Evolutionary conservation across 2,888 invertebrate genomes (phyloP), one percentile per base, ranked within the genome.

Genomic region (Caenorhabditis sp.): DNA sequence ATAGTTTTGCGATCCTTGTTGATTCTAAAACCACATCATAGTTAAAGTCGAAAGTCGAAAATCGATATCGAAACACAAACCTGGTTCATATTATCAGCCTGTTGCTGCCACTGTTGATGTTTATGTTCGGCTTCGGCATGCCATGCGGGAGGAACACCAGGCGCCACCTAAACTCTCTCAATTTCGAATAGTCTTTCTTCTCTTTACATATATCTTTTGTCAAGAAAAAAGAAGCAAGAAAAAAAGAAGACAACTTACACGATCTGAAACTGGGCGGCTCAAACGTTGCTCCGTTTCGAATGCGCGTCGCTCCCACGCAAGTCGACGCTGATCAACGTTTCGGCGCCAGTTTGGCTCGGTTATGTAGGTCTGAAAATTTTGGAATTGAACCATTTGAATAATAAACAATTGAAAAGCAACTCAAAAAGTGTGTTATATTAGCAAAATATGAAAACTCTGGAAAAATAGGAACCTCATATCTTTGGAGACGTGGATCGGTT

Each of bases 261-360:
- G 85, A n/a, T 81, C 81, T 37, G 79, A 74, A 36, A 82, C 76
- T 31, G 86, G 85, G 21, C 80, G 74, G 24, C 80, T 78, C 54
- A 86, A 72, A 19, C 73, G 76, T 31, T 79, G 76, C 51, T 86
- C 86, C 0, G 76, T 82, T 55, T 81, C 79, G 37, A 75, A 78
- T n/a, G 84, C 83, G 31, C 79, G 74, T 36, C 75, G 70, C 58
- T 83, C 83, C 86, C 86, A 86, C 12, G 82, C 83, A 50, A 79
- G 70, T 37, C 81, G 79, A 31, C 86, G 76, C 49, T 83, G 76
- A 58, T 82, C 73, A 4, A 85, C 85, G 50, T 77, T 82, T 1
- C 83, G 73, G 27, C 83, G 77, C 86, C 86, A 86, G 58, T 86
- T 84, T 12, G 86, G 86, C 55, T 84, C 84, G 23, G 75, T 75